A percentile compares a stretch with the other conserved stretches of the same genome.
Conservation (phyloP, 2,113 vertebrate genomes). For the Corythoichthys haematopterus region DNA sequence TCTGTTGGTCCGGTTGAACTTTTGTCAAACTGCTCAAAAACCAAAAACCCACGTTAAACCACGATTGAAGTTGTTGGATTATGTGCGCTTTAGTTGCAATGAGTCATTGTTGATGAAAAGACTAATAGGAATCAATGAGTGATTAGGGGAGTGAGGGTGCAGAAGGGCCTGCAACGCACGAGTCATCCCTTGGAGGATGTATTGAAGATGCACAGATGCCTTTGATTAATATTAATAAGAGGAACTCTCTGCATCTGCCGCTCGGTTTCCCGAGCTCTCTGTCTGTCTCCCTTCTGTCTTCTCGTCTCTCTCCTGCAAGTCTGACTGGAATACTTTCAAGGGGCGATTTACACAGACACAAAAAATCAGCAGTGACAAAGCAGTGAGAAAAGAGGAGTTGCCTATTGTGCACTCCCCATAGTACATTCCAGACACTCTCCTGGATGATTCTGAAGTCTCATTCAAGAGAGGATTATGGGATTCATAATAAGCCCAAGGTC, state of each 20-base stretch:
- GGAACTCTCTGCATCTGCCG: constrained; percentile 23
- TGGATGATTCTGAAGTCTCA: neutral
- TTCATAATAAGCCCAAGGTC: constrained; percentile 1
- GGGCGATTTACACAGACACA: constrained; percentile 26
- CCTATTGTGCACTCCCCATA: constrained; percentile 8
- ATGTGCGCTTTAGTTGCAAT: constrained; percentile 35
- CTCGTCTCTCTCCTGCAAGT: constrained; percentile 31
- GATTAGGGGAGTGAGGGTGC: constrained; percentile 31
- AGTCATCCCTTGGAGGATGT: constrained; percentile 24
- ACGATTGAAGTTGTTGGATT: constrained; percentile 31
- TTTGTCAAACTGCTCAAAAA: constrained; percentile 50
- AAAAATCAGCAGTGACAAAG: constrained; percentile 27
- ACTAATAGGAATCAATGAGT: constrained; percentile 38
- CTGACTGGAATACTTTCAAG: constrained; percentile 39
- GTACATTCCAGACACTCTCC: neutral
- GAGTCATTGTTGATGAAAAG: constrained; percentile 49
- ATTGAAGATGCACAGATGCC: constrained; percentile 28
- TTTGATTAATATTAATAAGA: constrained; percentile 60
- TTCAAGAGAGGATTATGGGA: constrained; percentile 1
- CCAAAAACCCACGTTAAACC: neutral
- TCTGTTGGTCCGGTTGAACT: constrained; percentile 28
- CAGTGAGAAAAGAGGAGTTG: constrained; percentile 22
- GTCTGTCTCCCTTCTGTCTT: constrained; percentile 15
- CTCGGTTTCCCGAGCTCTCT: constrained; percentile 12
- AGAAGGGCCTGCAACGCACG: constrained; percentile 16